Percentiles rank a stretch among this genome's conserved stretches.
Evolutionary conservation across 64 coral and sea anemone genomes (phyloP).

Genomic region (Dendronephthya gigantea): DNA sequence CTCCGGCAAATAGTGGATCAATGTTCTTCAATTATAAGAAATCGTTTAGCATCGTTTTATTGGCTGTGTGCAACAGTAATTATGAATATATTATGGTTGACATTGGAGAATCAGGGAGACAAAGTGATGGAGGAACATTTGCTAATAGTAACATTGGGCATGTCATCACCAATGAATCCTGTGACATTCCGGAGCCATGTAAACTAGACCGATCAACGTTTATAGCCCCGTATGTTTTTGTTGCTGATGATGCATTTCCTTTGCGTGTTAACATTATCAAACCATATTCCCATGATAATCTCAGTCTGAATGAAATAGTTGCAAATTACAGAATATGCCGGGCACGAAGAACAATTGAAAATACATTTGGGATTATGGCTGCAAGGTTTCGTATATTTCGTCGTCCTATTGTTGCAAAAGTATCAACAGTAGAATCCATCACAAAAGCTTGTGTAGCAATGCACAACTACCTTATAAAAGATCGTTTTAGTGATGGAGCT

Average conservation of each 20-base stretch:
- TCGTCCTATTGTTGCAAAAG: too few species aligned
- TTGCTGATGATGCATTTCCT: slow-evolving; percentile 20
- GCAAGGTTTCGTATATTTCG: too few species aligned
- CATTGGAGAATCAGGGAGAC: not conserved
- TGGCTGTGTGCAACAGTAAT: not conserved
- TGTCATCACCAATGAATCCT: not conserved
- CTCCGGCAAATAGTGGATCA: not conserved
- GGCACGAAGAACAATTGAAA: not conserved
- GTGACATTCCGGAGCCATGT: not conserved
- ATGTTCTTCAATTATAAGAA: slow-evolving; percentile 20
- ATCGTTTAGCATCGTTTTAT: not conserved
- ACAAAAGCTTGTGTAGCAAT: too few species aligned
- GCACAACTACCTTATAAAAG: too few species aligned
- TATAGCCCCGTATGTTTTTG: not conserved
- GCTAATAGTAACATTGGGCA: not conserved
- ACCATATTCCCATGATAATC: not conserved
- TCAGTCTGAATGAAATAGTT: not conserved
- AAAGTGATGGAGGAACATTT: slow-evolving; percentile 9
- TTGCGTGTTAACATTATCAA: not conserved
- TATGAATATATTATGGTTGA: not conserved
- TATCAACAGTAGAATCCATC: too few species aligned
- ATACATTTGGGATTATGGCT: slow-evolving; percentile 2
- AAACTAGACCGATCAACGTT: not conserved
- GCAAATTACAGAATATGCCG: not conserved
- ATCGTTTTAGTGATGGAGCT: too few species aligned